phyloP scores from a whole-genome alignment of 1,140 invertebrate species.

The Atta texana region DNA sequence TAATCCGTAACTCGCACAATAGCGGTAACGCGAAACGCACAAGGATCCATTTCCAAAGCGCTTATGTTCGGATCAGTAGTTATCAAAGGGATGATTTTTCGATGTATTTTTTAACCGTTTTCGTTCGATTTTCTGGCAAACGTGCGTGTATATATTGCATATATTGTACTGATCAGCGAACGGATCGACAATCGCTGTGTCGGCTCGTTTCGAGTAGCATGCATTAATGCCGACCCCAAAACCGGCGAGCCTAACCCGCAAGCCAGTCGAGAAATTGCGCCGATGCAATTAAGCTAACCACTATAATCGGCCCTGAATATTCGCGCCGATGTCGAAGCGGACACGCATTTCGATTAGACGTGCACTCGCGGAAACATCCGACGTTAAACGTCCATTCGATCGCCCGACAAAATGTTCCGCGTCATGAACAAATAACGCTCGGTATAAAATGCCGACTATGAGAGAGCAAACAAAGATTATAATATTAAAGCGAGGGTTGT shows the following conservation, averaged over 20 bases:
- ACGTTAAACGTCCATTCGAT: slow-evolving; percentile 8
- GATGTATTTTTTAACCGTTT: slow-evolving; percentile 20
- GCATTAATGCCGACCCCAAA: slow-evolving; percentile 63
- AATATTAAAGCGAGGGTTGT: background rate
- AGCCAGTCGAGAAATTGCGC: slow-evolving; percentile 55
- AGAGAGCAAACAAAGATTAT: slow-evolving; percentile 1
- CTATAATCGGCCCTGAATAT: slow-evolving; percentile 60
- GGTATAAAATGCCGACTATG: background rate
- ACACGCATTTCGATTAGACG: slow-evolving; percentile 51
- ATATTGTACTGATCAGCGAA: slow-evolving; percentile 64
- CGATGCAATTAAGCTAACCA: slow-evolving; percentile 63
- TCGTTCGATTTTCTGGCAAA: background rate
- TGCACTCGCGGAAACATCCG: background rate
- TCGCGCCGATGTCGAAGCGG: slow-evolving; percentile 46
- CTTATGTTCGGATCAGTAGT: slow-evolving; percentile 8
- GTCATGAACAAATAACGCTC: background rate
- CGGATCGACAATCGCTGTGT: slow-evolving; percentile 49
- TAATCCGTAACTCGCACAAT: slow-evolving; percentile 9
- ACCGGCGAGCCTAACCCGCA: slow-evolving; percentile 54
- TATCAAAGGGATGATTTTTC: slow-evolving; percentile 21
- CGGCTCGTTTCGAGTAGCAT: slow-evolving; percentile 54
- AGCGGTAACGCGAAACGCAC: background rate
- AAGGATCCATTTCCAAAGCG: slow-evolving; percentile 27
- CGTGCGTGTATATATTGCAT: background rate
- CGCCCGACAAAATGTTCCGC: background rate